Evolutionary conservation across 2,113 vertebrate species (phyloP).

Genomic region (Protobothrops mucrosquamatus): DNA sequence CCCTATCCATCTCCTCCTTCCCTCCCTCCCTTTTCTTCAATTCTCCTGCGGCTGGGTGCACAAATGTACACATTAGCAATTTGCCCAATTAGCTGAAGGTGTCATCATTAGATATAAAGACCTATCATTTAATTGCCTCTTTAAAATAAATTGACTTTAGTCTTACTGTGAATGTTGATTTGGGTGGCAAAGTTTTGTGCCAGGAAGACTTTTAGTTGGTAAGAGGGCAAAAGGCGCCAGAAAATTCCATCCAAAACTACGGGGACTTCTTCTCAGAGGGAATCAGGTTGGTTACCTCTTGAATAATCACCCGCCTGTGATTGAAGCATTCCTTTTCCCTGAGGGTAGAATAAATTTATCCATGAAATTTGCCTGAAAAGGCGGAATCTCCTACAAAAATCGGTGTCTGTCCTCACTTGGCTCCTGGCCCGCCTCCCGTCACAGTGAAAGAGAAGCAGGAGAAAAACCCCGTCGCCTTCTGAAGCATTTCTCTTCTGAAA

Average conservation of each 20-base stretch:
- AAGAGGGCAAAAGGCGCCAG: constrained; percentile 32
- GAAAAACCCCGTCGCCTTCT: not conserved
- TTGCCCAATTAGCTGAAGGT: constrained; percentile 18
- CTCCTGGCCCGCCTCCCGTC: constrained; percentile 28
- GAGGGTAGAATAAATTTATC: constrained; percentile 59
- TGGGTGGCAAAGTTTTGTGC: constrained; percentile 15
- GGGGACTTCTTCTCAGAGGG: constrained; percentile 61
- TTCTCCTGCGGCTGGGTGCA: constrained; percentile 13
- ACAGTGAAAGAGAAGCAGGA: constrained; percentile 29
- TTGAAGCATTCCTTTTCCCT: constrained; percentile 39
- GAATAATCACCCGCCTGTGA: constrained; percentile 52
- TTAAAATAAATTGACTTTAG: constrained; percentile 17
- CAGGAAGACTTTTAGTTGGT: constrained; percentile 11
- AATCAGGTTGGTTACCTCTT: constrained; percentile 62
- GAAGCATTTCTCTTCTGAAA: not conserved
- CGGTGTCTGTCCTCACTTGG: constrained; percentile 55
- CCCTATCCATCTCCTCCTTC: not conserved
- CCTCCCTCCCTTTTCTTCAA: constrained; percentile 7
- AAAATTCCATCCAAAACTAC: constrained; percentile 26
- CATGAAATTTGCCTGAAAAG: constrained; percentile 56
- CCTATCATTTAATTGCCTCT: constrained; percentile 24
- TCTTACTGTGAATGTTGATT: not conserved
- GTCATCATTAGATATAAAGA: constrained; percentile 38
- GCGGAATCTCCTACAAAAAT: constrained; percentile 59
- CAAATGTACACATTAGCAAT: constrained; percentile 12